Evolutionary conservation across 1,140 invertebrate genomes (phyloP).

Genomic region (Ostrea denselamellosa): DNA sequence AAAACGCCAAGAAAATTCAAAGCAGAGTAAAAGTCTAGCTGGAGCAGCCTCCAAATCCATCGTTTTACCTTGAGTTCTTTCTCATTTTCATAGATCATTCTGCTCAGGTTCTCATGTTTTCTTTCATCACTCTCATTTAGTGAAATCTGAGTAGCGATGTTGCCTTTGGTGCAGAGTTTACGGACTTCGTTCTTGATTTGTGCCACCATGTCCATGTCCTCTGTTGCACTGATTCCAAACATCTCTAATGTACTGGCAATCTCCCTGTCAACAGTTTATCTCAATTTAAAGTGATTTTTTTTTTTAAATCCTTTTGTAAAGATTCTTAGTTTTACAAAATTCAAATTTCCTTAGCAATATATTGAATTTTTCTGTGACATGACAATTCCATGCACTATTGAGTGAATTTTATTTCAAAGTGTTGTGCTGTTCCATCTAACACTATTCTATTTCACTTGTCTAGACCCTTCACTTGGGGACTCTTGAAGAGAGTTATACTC

Average conservation of each 20-base stretch:
- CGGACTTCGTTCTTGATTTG: slow-evolving; percentile 78
- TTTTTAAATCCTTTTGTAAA: too few relatives aligned
- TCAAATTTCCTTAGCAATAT: too few relatives aligned
- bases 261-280: slow-evolving; percentile 64
- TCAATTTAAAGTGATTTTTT: background rate
- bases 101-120: slow-evolving; percentile 65
- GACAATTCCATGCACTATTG: too few relatives aligned
- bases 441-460: too few relatives aligned
- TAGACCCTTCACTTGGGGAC: too few relatives aligned
- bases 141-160: slow-evolving; percentile 73
- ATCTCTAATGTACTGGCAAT: slow-evolving; percentile 71
- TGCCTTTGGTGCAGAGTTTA: slow-evolving; percentile 75
- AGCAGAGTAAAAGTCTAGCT: too few relatives aligned
- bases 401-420: too few relatives aligned
- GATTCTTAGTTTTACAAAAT: too few relatives aligned
- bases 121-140: slow-evolving; percentile 70
- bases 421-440: too few relatives aligned
- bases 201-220: slow-evolving; percentile 77
- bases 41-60: too few relatives aligned
- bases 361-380: too few relatives aligned
- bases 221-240: slow-evolving; percentile 74
- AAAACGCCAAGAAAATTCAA: too few relatives aligned
- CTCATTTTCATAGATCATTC: slow-evolving; percentile 71
- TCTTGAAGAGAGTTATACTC: background rate
- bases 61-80: slow-evolving; percentile 66